Percentiles rank a stretch among this genome's conserved stretches.
Evolutionary conservation across 2,113 vertebrate genomes (phyloP).

Genomic region (Struthio camelus): DNA sequence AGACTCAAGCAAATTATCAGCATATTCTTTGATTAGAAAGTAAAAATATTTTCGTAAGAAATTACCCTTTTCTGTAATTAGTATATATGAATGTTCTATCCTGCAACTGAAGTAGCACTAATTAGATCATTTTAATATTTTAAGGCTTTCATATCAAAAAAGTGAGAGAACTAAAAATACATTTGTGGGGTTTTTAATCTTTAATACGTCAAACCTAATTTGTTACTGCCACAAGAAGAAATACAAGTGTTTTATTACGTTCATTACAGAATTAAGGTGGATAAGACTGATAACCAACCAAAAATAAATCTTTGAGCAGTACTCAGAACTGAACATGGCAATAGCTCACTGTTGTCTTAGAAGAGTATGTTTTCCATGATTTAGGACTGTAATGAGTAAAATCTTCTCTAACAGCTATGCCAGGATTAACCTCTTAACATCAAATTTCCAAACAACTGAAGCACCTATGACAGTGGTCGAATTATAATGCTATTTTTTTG

Average conservation of each 20-base stretch:
- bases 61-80: neutral
- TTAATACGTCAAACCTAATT: conserved; percentile 1
- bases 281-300: conserved; percentile 14
- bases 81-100: neutral
- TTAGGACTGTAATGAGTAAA: neutral
- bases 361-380: neutral
- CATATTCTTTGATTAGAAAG: neutral
- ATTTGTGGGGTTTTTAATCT: neutral
- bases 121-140: neutral
- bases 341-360: neutral
- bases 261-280: conserved; percentile 7
- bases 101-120: neutral
- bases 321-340: neutral
- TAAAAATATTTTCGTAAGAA: neutral
- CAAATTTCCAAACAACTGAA: neutral
- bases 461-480: neutral
- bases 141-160: neutral
- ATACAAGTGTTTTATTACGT: conserved; percentile 22
- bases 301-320: conserved; percentile 18
- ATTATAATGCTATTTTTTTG: neutral
- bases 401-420: neutral
- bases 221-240: conserved; percentile 2
- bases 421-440: neutral
- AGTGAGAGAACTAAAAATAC: neutral
- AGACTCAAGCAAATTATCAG: neutral